These are phyloP conservation scores for Dilophus febrilis DNA, from an alignment of 2,888 invertebrate genomes.

Conservation along the genomic window DNA sequence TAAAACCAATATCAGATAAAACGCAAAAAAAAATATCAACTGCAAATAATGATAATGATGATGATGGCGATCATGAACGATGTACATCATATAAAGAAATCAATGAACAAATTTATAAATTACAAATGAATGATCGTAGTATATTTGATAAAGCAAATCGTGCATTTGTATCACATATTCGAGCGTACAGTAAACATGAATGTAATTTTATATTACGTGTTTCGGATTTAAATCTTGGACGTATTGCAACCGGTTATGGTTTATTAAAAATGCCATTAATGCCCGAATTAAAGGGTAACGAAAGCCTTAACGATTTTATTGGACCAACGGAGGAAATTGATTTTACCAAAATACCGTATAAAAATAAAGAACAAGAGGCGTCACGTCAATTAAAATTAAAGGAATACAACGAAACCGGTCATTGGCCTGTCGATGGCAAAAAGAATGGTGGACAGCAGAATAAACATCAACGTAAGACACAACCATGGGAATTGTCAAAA, in stretches of 20 bases:
- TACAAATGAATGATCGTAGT: conserved; percentile 53
- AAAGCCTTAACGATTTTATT: conserved; percentile 32
- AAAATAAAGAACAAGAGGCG: conserved; percentile 60
- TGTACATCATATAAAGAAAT: conserved; percentile 27
- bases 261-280: conserved; percentile 81
- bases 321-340: conserved; percentile 42
- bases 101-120: conserved; percentile 39
- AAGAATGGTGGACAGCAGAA: conserved; percentile 34
- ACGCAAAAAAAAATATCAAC: too few species aligned
- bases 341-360: conserved; percentile 56
- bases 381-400: conserved; percentile 53
- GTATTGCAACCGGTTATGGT: conserved; percentile 76
- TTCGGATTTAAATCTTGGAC: conserved; percentile 73
- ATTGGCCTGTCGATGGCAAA: conserved; percentile 51
- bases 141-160: conserved; percentile 73
- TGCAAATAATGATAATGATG: conserved; percentile 5
- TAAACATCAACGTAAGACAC: conserved; percentile 34
- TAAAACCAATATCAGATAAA: conserved; percentile 28
- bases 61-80: conserved; percentile 9
- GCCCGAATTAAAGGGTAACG: conserved; percentile 80
- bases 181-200: conserved; percentile 90
- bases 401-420: conserved; percentile 53
- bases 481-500: conserved; percentile 65
- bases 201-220: conserved; percentile 73
- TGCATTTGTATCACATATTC: conserved; percentile 90